Evolutionary conservation across 2,888 invertebrate species (phyloP).

Genomic region (Choreutis nemorana): DNA sequence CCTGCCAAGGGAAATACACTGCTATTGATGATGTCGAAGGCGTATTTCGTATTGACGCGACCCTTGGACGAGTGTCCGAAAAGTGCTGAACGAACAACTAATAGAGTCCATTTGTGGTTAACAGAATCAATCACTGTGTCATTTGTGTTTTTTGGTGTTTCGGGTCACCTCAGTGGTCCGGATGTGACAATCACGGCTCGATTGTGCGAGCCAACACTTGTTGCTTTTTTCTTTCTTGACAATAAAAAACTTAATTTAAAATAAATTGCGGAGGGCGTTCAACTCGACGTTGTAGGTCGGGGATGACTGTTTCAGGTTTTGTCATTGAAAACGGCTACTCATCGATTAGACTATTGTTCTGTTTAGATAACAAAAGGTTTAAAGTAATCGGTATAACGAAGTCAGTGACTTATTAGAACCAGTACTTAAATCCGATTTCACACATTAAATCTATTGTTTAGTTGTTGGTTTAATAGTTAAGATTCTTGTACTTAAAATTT

Average conservation of each 20-base stretch:
- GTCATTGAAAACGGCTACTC: conserved; percentile 14
- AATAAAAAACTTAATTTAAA: conserved; percentile 36
- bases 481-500: no score
- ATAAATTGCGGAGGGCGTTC: conserved; percentile 41
- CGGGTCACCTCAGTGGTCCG: conserved; percentile 21
- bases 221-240: conserved; percentile 25
- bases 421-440: no score
- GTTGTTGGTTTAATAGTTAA: no score
- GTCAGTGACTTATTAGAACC: conserved; percentile 25
- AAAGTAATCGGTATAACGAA: conserved; percentile 23
- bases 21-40: no score
- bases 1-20: no score
- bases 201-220: conserved; percentile 19
- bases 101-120: conserved; percentile 33
- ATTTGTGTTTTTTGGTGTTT: conserved; percentile 19
- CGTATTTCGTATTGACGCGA: no score
- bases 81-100: conserved; percentile 23
- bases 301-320: conserved; percentile 16
- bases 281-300: conserved; percentile 23
- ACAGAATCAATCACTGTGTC: conserved; percentile 33
- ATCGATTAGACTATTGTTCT: conserved; percentile 19
- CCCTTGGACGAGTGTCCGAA: no score
- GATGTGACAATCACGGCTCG: conserved; percentile 33
- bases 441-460: no score
- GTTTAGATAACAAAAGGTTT: conserved; percentile 22